Base-by-base conservation (phyloP, 2,797 vertebrate genomes). In the Poeciliopsis paucimaculata region DNA sequence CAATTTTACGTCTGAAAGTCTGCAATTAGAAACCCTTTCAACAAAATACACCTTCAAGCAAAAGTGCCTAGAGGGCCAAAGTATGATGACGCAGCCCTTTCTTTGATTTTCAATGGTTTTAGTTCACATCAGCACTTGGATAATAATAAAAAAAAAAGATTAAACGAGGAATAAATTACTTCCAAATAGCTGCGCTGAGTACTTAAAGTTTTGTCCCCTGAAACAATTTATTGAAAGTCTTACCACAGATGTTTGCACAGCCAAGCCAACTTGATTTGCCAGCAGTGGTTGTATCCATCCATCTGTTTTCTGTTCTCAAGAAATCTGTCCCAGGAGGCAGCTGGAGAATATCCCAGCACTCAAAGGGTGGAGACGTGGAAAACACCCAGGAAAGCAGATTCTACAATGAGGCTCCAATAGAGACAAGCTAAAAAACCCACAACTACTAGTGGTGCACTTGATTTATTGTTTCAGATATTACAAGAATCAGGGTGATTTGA, bases 121-220 rank as follows among this genome's bases (percentile, higher is more conserved):
- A 71, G 26, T 71, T 28, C 16, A 46, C 15, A 7, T 71, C 68
- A 71, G 68, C 43, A 46, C n/a, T 45, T 7, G 26, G 41, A 72
- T 71, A 43, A 71, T 16, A 46, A 28, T 46, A 45, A 46, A 23
- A 46, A 15, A 36, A 0, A 1, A 70, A 70, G 16, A 46, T 46
- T 46, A 71, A 71, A 71, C n/a, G 6, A 4, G 26, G 68, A 71
- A 71, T 71, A 71, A 71, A 71, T 71, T 46, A 28, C 15, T 71
- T 71, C 43, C n/a, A 45, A 28, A 28, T 45, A 28, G 43, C 41
- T 18, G 26, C 6, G 26, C 26, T 36, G n/a, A 72, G 41, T 72
- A 46, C 13, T 72, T 45, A 45, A 70, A 70, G 41, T 72, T 46
- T 16, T 15, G 43, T 45, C 26, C 15, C 6, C 41, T 71, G 26